Base-by-base conservation (phyloP, 2,888 invertebrate genomes). In the Ectropis crepuscularia region DNA sequence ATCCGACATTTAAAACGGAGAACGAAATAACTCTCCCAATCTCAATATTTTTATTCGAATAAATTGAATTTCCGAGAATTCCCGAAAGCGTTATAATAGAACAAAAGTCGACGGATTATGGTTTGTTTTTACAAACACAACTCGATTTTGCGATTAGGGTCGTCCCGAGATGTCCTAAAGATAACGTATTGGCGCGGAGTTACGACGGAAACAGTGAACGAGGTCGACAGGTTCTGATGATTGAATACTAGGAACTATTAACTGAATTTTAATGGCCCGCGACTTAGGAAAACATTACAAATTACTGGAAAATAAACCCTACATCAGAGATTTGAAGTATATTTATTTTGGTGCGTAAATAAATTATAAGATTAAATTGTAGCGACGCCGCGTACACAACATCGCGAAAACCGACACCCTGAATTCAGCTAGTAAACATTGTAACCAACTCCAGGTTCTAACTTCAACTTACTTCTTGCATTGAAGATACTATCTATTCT, bases 81-180 rank as follows among this genome's bases (percentile, higher is more conserved):
- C 64, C 65, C 65, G 42, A 62, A 53, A 55, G 58, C 67, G 51
- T 51, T 60, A 47, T 60, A 54, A 46, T 43, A 63, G 59, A 61
- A 68, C 67, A 67, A 65, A 63, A 63, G 55, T 59, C 61, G 53
- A 57, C 51, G 43, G 63, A 55, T 64, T 61, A 62, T 55, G 59
- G 45, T 67, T 72, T 70, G 68, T 69, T 72, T 70, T 70, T 67
- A 65, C 64, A 67, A 65, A 63, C 58, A 50, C 70, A 70, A 74
- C 65, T 65, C 68, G 63, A 69, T 62, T 28, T 61, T 63, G 45
- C 68, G 74, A 74, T 74, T 68, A 73, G 57, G 72, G 73, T 71
- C 74, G 49, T 37, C 60, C 63, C 61, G 46, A 74, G 67, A 72
- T 69, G 65, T 66, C 65, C 59, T 47, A 16, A 43, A 68, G 77